A percentile compares a stretch with the other conserved stretches of the same genome.
Evolutionary conservation across 2,113 vertebrate species (phyloP).

Genomic region (Ramphastos sulfuratus): DNA sequence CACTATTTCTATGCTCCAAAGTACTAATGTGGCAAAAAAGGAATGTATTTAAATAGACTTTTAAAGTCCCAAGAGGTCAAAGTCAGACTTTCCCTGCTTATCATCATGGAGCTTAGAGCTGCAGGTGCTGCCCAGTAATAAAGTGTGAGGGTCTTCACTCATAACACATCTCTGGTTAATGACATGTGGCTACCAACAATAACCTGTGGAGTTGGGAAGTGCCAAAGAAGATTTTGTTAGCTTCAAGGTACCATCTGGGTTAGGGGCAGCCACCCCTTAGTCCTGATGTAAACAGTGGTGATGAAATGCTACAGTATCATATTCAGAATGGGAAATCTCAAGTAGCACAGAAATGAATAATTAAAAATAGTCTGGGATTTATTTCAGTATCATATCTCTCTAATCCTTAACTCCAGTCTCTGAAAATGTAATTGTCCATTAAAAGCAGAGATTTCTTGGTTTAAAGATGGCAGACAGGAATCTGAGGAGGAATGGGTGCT

Average conservation of each 20-base stretch:
- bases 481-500: not conserved
- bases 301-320: not conserved
- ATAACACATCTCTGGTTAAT: fast-evolving
- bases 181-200: fast-evolving
- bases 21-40: fast-evolving
- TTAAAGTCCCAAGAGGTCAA: not conserved
- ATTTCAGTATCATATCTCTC: not conserved
- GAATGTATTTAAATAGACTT: not conserved
- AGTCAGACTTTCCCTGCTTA: not conserved
- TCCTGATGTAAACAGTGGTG: fast-evolving
- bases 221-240: not conserved
- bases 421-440: not conserved
- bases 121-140: not conserved
- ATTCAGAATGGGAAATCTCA: not conserved
- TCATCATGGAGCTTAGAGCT: fast-evolving
- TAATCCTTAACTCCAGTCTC: not conserved
- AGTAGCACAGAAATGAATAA: not conserved
- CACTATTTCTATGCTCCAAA: fast-evolving
- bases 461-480: not conserved
- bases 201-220: not conserved
- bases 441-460: not conserved
- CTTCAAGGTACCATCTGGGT: fast-evolving
- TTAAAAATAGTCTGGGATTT: not conserved
- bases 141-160: not conserved
- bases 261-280: not conserved